Conservation (phyloP, 1,140 invertebrate species). For the Camponotus floridanus region DNA sequence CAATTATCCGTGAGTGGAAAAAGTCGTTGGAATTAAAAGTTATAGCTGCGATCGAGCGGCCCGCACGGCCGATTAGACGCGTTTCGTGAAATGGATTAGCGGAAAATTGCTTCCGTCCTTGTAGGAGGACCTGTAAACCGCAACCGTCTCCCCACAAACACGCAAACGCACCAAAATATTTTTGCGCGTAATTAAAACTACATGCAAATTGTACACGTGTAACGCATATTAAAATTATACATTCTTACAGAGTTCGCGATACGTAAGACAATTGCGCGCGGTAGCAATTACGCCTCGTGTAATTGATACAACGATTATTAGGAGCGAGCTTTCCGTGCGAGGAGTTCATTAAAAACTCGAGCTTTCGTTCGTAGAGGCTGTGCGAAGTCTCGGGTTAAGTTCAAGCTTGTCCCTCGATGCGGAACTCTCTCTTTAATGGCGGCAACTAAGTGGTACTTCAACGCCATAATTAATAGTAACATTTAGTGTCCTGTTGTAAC, state of each 20-base stretch:
- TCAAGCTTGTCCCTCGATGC: neutral
- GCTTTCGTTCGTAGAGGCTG: conserved; percentile 31
- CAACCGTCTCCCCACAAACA: too few species aligned
- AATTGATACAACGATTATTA: neutral
- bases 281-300: neutral
- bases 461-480: conserved; percentile 62
- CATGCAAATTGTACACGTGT: too few species aligned
- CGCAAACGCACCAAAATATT: neutral
- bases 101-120: conserved; percentile 35
- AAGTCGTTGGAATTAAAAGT: conserved; percentile 72
- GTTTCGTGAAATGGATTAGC: conserved; percentile 60
- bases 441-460: conserved; percentile 61
- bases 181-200: neutral
- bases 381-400: conserved; percentile 23
- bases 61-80: conserved; percentile 64
- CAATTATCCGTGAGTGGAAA: conserved; percentile 72
- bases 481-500: conserved; percentile 61
- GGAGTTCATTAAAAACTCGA: conserved; percentile 44
- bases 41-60: conserved; percentile 24
- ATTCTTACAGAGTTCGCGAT: neutral
- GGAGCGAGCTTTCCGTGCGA: conserved; percentile 10
- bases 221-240: too few species aligned
- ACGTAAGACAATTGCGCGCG: neutral
- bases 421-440: conserved; percentile 43
- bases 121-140: too few species aligned